Base-by-base conservation (phyloP, 2,113 vertebrate genomes). In the Mobula hypostoma region DNA sequence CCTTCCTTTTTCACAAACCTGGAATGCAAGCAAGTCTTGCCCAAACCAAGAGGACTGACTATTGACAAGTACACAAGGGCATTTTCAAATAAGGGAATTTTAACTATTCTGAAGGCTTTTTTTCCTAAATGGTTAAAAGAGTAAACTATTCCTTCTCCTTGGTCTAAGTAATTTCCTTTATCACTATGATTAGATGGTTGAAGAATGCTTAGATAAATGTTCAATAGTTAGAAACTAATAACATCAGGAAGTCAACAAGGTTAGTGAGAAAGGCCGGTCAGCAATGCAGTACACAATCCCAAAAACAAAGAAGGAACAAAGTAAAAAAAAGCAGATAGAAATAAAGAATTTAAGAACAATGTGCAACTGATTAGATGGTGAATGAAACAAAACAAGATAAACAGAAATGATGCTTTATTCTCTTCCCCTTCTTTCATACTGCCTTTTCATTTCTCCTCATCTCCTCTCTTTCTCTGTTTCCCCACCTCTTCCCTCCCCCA, bases 221-320 rank as follows among this genome's bases (percentile, higher is more conserved):
- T 90, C 29, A 90, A 90, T 66, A 17, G n/a, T 66, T 32, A 90
- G 61, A 90, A 90, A 66, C 29, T 87, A 87, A 66, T 27, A 90
- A 90, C 58, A 90, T 2, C 85, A 32, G 85, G 61, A 90, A 90
- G 15, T 66, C 66, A 90, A 90, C 15, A 32, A 90, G 19, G 58
- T 66, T 88, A 87, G 29, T 87, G 24, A 88, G 61, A 87, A 66
- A 32, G 29, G 17, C 29, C 63, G 7, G 61, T 36, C 24, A 66
- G n/a, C 19, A 66, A 66, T 90, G 15, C 66, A 19, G 85, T 90
- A 32, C 29, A 32, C 29, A 66, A 66, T 5, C 24, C 40, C 82
- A 85, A 85, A 27, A 85, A 85, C 29, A 66, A 63, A 88, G 56
- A 61, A 56, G 27, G 48, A 85, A 87, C 56, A 56, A 87, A n/a